phyloP scores from a whole-genome alignment of 2,797 vertebrate genomes.

The Liasis olivaceus region DNA sequence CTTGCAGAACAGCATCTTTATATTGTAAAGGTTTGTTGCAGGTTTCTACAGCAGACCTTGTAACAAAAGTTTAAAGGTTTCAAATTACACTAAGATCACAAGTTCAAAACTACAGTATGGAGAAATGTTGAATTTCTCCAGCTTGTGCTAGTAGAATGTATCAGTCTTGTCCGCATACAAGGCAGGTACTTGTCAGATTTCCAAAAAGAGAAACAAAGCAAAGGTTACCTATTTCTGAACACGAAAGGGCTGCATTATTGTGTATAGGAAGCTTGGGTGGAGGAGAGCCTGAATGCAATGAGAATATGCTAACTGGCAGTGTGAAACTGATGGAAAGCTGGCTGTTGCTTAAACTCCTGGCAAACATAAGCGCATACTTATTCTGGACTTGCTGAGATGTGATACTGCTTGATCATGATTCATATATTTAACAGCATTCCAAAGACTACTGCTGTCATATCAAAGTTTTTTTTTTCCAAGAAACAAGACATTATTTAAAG shows the following conservation, averaged over 20 bases:
- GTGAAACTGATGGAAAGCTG: neutral
- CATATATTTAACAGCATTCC: constrained; percentile 1
- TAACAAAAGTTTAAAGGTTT: no score
- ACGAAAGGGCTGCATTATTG: neutral
- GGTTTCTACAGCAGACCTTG: neutral
- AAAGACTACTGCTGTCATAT: neutral
- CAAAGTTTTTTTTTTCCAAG: neutral
- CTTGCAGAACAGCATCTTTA: neutral
- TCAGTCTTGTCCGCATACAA: neutral
- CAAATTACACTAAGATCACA: neutral
- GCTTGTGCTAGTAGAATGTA: no score
- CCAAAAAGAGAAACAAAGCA: neutral
- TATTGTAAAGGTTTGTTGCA: neutral
- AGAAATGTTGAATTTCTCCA: neutral
- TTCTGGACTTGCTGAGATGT: neutral
- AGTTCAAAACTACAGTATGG: neutral
- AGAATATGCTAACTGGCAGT: neutral
- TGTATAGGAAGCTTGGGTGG: neutral
- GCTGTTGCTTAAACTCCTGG: neutral
- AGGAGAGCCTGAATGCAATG: neutral
- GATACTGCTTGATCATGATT: neutral
- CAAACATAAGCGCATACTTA: neutral
- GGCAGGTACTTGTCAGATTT: neutral
- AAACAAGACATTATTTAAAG: neutral
- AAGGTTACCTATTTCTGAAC: neutral